Conservation (phyloP, 1,140 invertebrate species). For the Triops longicaudatus region DNA sequence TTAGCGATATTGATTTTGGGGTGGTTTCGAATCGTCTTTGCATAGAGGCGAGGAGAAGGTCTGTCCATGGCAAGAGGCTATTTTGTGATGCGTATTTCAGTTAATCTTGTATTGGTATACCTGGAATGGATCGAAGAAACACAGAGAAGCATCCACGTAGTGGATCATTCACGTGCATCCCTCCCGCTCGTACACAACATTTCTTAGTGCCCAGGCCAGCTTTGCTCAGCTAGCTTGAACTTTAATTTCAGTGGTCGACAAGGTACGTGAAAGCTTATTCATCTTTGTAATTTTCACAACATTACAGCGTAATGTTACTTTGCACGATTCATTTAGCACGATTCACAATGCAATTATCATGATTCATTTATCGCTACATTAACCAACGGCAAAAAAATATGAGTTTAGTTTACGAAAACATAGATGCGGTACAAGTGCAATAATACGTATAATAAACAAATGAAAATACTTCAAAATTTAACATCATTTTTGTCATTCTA, state of each 20-base stretch:
- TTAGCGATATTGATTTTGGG: background rate
- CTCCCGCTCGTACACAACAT: background rate
- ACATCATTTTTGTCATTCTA: too few species aligned
- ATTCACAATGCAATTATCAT: too few species aligned
- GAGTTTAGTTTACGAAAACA: too few species aligned
- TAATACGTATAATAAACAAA: too few species aligned
- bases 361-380: too few species aligned
- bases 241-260: background rate
- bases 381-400: too few species aligned
- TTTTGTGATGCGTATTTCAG: background rate
- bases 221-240: background rate
- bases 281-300: too few species aligned
- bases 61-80: background rate
- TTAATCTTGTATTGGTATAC: background rate
- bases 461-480: too few species aligned
- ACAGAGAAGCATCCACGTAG: background rate
- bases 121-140: background rate
- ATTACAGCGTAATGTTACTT: too few species aligned
- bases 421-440: too few species aligned
- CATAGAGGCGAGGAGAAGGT: background rate
- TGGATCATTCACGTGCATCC: background rate
- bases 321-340: too few species aligned
- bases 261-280: background rate
- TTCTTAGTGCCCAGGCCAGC: background rate
- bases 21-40: background rate